Evolutionary conservation across 2,113 vertebrate species (phyloP).

Genomic region (Cervus canadensis): DNA sequence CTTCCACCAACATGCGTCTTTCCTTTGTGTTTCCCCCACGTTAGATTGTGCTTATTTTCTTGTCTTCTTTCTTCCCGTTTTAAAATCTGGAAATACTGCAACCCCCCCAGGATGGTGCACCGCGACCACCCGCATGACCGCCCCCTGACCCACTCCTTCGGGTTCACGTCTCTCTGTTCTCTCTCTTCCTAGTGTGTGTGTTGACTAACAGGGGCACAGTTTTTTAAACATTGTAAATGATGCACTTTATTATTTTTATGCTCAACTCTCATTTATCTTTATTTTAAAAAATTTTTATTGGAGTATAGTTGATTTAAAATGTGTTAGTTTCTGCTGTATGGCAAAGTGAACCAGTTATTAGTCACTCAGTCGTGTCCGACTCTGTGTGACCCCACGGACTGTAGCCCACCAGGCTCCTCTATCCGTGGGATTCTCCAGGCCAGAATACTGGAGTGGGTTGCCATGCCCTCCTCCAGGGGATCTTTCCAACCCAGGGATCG

Average conservation of each 20-base stretch:
- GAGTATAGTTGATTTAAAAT: not conserved
- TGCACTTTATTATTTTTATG: not conserved
- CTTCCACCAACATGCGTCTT: fast-evolving
- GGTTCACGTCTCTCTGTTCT: not conserved
- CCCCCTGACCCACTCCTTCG: not conserved
- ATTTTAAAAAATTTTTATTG: not conserved
- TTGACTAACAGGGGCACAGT: too few species aligned
- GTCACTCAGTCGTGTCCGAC: fast-evolving
- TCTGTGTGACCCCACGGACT: not conserved
- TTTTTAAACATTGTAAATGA: not conserved
- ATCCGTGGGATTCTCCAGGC: not conserved
- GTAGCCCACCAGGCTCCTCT: not conserved
- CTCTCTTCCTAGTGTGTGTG: not conserved
- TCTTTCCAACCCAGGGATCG: not conserved
- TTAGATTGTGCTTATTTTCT: not conserved
- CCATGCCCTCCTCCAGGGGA: not conserved
- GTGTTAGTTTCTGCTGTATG: not conserved
- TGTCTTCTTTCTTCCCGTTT: not conserved
- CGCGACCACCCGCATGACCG: fast-evolving
- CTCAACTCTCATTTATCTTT: not conserved
- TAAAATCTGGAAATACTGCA: not conserved
- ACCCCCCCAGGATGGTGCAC: too few species aligned
- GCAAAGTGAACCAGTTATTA: not conserved
- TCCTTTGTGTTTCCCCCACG: not conserved
- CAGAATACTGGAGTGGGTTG: not conserved